phyloP scores from a whole-genome alignment of 2,888 invertebrate species.

The Pyrochroa serraticornis region DNA sequence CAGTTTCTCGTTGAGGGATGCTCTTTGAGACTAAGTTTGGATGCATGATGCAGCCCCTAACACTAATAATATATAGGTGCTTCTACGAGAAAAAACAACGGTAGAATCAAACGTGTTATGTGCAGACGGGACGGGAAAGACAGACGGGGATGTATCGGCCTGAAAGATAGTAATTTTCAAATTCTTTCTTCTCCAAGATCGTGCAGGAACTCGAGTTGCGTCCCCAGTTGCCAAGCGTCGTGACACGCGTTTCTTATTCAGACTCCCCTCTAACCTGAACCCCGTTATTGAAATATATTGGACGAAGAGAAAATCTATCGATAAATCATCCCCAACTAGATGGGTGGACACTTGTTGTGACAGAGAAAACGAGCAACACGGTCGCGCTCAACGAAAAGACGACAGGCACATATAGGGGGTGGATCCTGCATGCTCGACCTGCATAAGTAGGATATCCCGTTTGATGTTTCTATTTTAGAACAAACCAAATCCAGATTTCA shows the following conservation, averaged over 20 bases:
- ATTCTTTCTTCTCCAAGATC: slow-evolving; percentile 31
- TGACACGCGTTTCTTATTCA: slow-evolving; percentile 39
- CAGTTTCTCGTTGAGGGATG: too few species aligned
- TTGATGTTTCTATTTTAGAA: not conserved
- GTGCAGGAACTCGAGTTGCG: slow-evolving; percentile 27
- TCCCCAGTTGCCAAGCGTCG: slow-evolving; percentile 32
- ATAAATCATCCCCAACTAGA: slow-evolving; percentile 40
- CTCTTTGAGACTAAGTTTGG: too few species aligned
- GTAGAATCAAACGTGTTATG: not conserved
- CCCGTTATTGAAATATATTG: slow-evolving; percentile 40
- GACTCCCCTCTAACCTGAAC: slow-evolving; percentile 33
- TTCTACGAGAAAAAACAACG: not conserved
- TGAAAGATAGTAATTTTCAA: slow-evolving; percentile 34
- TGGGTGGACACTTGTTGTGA: slow-evolving; percentile 41
- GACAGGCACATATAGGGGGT: not conserved
- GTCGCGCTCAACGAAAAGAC: slow-evolving; percentile 16
- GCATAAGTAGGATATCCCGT: not conserved
- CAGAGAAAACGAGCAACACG: slow-evolving; percentile 30
- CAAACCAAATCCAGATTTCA: not conserved
- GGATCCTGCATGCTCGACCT: not conserved
- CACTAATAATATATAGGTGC: too few species aligned
- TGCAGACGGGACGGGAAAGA: slow-evolving; percentile 8
- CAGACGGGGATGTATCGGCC: slow-evolving; percentile 24
- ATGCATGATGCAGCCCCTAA: too few species aligned
- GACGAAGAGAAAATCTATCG: slow-evolving; percentile 37